These are phyloP conservation scores for Phorcus lineatus DNA, from an alignment of 2,888 invertebrate genomes.

Conservation along the genomic window DNA sequence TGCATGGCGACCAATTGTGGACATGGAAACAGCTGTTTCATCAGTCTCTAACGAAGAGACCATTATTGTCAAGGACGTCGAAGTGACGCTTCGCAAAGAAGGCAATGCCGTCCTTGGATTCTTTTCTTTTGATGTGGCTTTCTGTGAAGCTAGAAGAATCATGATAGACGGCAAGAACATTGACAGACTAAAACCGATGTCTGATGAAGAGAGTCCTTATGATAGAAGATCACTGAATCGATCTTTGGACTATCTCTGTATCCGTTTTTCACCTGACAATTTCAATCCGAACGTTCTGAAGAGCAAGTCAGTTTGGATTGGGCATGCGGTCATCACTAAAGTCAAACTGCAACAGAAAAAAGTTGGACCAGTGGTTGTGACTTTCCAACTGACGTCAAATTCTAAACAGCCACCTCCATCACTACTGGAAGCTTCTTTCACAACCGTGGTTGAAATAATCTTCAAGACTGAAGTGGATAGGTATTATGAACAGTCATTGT, in stretches of 20 bases:
- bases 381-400: not conserved
- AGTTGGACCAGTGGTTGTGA: not conserved
- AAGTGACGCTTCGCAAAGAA: conserved; percentile 38
- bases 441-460: not conserved
- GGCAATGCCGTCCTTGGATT: conserved; percentile 32
- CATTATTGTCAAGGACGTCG: conserved; percentile 44
- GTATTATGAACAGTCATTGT: not conserved
- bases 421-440: not conserved
- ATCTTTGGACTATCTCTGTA: conserved; percentile 1
- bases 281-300: not conserved
- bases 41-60: conserved; percentile 44
- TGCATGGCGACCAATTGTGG: conserved; percentile 52
- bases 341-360: not conserved
- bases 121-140: conserved; percentile 40
- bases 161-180: conserved; percentile 41
- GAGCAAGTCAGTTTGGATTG: not conserved
- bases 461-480: not conserved
- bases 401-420: not conserved
- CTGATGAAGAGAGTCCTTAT: not conserved
- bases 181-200: not conserved
- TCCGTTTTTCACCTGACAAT: not conserved
- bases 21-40: conserved; percentile 56
- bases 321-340: not conserved
- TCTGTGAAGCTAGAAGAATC: conserved; percentile 50
- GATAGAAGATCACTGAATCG: not conserved